phyloP scores from a whole-genome alignment of 2,113 vertebrate genomes.

The Periophthalmodon schlosseri region DNA sequence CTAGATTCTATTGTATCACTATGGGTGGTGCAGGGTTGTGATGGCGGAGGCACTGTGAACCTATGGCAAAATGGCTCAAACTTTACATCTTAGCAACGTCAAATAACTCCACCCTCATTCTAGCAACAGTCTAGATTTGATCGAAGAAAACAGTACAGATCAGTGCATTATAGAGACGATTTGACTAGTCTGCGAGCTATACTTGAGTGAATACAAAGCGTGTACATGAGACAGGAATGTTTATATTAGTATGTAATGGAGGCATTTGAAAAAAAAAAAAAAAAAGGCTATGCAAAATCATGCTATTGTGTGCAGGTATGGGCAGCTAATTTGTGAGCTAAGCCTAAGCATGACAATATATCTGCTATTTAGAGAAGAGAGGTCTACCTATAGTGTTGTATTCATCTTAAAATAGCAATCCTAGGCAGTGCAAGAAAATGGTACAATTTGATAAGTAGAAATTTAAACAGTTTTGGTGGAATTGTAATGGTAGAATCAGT shows the following conservation, averaged over 20 bases:
- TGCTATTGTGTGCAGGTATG: conserved; percentile 26
- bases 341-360: neutral
- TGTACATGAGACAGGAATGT: conserved; percentile 32
- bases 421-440: no score
- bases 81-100: neutral
- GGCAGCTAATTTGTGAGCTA: neutral
- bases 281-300: conserved; percentile 12
- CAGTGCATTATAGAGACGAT: neutral
- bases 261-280: conserved; percentile 23
- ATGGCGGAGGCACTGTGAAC: conserved; percentile 1
- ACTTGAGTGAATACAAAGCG: conserved; percentile 33
- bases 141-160: neutral
- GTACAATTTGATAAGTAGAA: no score
- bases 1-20: neutral
- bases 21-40: neutral
- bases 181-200: neutral
- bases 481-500: no score
- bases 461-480: no score
- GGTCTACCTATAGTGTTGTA: neutral
- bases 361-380: neutral
- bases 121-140: neutral
- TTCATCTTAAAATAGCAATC: neutral
- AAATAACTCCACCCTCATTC: neutral
- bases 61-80: neutral
- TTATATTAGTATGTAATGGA: neutral